Percentiles rank a stretch among this genome's conserved stretches.
These are phyloP conservation scores for Chelon labrosus DNA, from an alignment of 2,797 vertebrate genomes.

Conservation along the genomic window DNA sequence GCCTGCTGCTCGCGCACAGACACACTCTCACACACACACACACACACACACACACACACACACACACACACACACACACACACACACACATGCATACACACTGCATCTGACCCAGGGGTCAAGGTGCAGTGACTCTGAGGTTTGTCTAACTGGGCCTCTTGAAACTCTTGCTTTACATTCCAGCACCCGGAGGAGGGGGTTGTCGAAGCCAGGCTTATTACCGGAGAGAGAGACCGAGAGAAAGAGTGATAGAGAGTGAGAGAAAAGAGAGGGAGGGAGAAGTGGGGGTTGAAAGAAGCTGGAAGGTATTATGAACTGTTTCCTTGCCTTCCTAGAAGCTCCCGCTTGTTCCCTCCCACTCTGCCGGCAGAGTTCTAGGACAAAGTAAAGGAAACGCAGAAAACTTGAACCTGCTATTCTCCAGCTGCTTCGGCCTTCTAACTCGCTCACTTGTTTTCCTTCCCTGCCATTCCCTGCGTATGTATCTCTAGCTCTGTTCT, in stretches of 20 bases:
- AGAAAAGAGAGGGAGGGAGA: constrained; percentile 45
- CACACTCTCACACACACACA: constrained; percentile 30
- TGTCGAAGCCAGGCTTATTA: constrained; percentile 83
- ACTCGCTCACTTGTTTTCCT: constrained; percentile 69
- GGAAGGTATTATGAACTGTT: constrained; percentile 93
- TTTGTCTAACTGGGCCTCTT: constrained; percentile 95
- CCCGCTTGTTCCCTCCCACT: constrained; percentile 90
- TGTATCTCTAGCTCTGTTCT: constrained; percentile 23
- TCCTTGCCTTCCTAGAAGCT: constrained; percentile 86
- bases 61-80: constrained; percentile 30
- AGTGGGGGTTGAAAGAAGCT: constrained; percentile 88
- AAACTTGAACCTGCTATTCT: constrained; percentile 83
- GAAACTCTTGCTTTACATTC: constrained; percentile 95
- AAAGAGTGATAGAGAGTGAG: constrained; percentile 61
- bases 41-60: constrained; percentile 8
- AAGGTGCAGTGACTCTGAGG: constrained; percentile 97
- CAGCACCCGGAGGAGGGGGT: constrained; percentile 90
- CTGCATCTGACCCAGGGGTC: constrained; percentile 91
- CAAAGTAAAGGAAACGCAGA: constrained; percentile 76
- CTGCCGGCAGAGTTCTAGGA: constrained; percentile 69
- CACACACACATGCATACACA: constrained; percentile 15
- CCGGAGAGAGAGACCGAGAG: constrained; percentile 77
- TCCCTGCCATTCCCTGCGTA: constrained; percentile 30
- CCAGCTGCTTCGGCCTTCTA: constrained; percentile 72
- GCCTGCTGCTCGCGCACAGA: background rate